A percentile compares a stretch with the other conserved stretches of the same genome.
phyloP scores from a whole-genome alignment of 2,888 invertebrate genomes.

The Corbicula japonica region DNA sequence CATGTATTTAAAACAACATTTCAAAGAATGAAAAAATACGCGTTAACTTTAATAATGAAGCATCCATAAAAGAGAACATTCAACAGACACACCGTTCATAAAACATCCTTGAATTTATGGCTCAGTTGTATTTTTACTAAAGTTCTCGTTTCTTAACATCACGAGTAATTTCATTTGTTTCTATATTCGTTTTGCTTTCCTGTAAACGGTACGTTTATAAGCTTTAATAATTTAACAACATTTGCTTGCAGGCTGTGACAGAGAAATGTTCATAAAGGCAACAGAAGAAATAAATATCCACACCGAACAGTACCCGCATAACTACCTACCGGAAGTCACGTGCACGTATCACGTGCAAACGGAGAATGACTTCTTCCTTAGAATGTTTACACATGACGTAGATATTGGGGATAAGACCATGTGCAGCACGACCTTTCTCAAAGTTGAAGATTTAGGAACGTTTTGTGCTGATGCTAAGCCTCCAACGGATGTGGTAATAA shows the following conservation, averaged over 20 bases:
- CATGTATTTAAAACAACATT: no score
- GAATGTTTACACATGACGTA: constrained; percentile 16
- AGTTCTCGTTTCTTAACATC: no score
- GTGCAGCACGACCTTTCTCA: constrained; percentile 15
- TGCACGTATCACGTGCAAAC: constrained; percentile 19
- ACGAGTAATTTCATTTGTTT: no score
- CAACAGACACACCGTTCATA: no score
- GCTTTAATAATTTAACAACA: background rate
- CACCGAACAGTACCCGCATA: constrained; percentile 10
- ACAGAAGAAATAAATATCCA: constrained; percentile 5
- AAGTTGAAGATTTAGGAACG: background rate
- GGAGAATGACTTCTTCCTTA: constrained; percentile 21
- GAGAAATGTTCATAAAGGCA: constrained; percentile 4
- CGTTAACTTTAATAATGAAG: no score
- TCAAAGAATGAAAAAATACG: no score
- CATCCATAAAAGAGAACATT: no score
- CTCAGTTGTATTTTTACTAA: no score
- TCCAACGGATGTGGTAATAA: background rate
- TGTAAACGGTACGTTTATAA: background rate
- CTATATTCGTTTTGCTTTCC: no score
- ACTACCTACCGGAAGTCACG: constrained; percentile 13
- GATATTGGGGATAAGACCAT: constrained; percentile 13
- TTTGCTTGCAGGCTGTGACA: constrained; percentile 21
- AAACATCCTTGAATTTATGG: no score
- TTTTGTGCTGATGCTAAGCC: constrained; percentile 20